Base-by-base conservation (phyloP, 2,113 vertebrate species). In the Tragelaphus buxtoni region DNA sequence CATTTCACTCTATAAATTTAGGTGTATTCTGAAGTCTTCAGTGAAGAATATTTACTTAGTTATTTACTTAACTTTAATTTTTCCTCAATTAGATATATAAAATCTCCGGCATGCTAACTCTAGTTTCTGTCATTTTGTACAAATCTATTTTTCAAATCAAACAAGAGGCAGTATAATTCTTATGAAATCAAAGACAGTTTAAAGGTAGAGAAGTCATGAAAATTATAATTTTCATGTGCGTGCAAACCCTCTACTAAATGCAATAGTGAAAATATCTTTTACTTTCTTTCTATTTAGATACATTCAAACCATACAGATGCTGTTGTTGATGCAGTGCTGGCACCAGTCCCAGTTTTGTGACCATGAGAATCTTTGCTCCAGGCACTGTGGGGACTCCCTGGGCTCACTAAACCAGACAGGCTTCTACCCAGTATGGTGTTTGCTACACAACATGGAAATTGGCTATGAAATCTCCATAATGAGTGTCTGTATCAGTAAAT, bases 401-500 rank as follows among this genome's bases (percentile, higher is more conserved):
- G n/a, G 28, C n/a, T 79, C 85, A 51, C 81, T 60, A 90, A 92
- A 65, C 26, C 55, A 69, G 39, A 45, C 35, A 47, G 42, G 9
- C 13, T 80, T 90, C 90, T 60, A 14, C 20, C 22, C 18, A 87
- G 32, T 45, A 35, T 53, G 51, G 51, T 69, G 11, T 60, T 72
- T 92, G 81, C 60, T 77, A 63, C 5, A 58, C 30, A 81, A 61
- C 35, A 47, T 32, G 76, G 84, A 84, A 95, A 77, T 53, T 83
- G 28, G 42, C n/a, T 76, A 42, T 32, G 32, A 47, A 88, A 94
- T 56, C 16, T 92, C 65, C 22, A 60, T 72, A 90, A 81, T 77
- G 49, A 97, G n/a, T 53, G 42, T 61, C 45, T 92, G 20, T 65
- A 90, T 90, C 85, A 85, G 80, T 74, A 69, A 79, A 90, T 92